Evolutionary conservation across 2,113 vertebrate genomes (phyloP), one percentile per base, ranked within the genome.

Genomic region (Antigone vipio): DNA sequence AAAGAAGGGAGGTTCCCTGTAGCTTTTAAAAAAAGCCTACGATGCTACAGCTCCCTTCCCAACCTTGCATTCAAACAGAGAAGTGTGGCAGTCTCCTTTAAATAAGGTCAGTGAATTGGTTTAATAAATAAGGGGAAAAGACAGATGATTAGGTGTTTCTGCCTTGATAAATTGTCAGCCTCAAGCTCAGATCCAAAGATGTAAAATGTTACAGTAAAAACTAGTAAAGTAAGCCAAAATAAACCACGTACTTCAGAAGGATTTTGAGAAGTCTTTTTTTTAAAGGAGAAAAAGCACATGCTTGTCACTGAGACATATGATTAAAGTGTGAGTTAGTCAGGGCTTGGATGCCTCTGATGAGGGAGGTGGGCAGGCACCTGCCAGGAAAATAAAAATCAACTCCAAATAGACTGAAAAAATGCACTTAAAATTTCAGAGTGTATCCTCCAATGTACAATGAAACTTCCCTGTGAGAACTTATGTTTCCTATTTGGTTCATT

Each of bases 311-410:
- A 95, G 34, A 95, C 59, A 58, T 96, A 97, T 95, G 91, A 97
- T 96, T 95, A 94, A 97, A 97, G 68, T 79, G 29, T 74, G 95
- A 96, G 96, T 97, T 98, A 98, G 89, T 94, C 97, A 97, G 96
- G 95, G 77, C 74, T 96, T 93, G 89, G 93, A 95, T 90, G 87
- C 85, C 82, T 92, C 56, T n/a, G 72, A 96, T 47, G 59, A 95
- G 94, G 92, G 90, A 96, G 94, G 86, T 94, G 84, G 96, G 96
- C 94, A 97, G 95, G 73, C 90, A 98, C 92, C 84, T 96, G 94
- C 96, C 97, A 98, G 94, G 94, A 96, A 98, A 98, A 97, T 96
- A 95, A 96, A 97, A 97, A 89, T 93, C 89, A 89, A 74, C 77
- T 97, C 95, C 97, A 96, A 96, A 95, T 56, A 93, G 88, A 96